Evolutionary conservation across 2,797 vertebrate genomes (phyloP), one percentile per base, ranked within the genome.

Genomic region (Carapus acus): DNA sequence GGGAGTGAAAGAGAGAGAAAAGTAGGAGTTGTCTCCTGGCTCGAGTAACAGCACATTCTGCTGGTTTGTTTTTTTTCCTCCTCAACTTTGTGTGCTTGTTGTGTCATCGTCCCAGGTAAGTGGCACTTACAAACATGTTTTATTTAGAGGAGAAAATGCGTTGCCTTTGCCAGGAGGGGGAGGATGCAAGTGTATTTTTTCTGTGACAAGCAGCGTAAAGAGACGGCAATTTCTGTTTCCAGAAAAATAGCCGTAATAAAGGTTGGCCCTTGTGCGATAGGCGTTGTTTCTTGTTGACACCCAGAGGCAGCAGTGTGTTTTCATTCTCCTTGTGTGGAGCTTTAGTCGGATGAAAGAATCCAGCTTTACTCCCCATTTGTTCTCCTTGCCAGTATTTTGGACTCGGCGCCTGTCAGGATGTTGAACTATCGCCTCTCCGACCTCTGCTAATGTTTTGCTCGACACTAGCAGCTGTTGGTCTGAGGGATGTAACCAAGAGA

Each of bases 401-500:
- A 57, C 14, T 46, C 31, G 4, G 19, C 23, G 42, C 42, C 22
- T 67, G 61, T 61, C n/a, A 43, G 23, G 50, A 62, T 33, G 29
- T 62, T 65, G 58, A 71, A 55, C 7, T 43, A 54, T 61, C 59
- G 41, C 69, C 46, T 67, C 39, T 50, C 47, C 50, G 62, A 68
- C 48, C 59, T 19, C 33, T 45, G 45, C 36, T 60, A 67, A 63
- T 49, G 71, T 50, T 39, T 24, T 50, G 65, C 55, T 57, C 61
- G 68, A 77, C 67, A 62, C 59, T 54, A 62, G 55, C 74, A 81
- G 78, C 76, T 82, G 79, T 66, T 62, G 49, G 52, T 74, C 37
- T 51, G 39, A 46, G 31, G 24, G 15, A 34, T 34, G 20, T 2
- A 55, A 54, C 45, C 29, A 45, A 27, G 48, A 54, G 34, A 47